Conservation (phyloP, 2,113 vertebrate species). For the Anhinga anhinga region DNA sequence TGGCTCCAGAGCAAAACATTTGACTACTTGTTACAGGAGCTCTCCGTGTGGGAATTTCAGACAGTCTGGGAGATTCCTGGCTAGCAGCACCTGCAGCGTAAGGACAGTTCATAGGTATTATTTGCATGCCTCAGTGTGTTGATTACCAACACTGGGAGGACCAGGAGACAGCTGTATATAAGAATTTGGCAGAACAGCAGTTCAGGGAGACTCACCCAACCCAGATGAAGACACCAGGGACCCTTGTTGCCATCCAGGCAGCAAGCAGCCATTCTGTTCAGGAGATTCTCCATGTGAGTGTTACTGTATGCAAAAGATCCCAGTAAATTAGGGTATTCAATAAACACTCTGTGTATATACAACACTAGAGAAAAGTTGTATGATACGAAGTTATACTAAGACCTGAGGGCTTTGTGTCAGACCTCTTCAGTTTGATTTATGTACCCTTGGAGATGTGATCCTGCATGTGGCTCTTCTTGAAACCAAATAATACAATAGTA, state of each 20-base stretch:
- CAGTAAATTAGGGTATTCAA: neutral
- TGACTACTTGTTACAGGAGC: neutral
- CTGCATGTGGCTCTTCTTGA: neutral
- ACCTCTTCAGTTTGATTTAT: neutral
- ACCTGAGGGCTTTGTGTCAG: neutral
- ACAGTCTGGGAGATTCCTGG: neutral
- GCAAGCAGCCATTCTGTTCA: neutral
- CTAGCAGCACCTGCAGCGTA: neutral
- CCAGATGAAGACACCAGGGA: neutral
- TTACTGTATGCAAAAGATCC: neutral
- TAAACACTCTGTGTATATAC: neutral
- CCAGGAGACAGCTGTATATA: neutral
- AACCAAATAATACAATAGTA: neutral
- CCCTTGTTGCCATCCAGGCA: neutral
- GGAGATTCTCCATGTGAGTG: neutral
- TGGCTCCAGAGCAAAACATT: neutral
- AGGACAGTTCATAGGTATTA: neutral
- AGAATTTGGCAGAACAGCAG: neutral
- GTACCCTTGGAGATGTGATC: neutral
- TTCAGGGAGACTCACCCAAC: neutral
- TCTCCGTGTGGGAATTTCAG: neutral
- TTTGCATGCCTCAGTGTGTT: neutral
- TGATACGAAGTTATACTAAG: neutral
- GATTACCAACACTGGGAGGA: neutral
- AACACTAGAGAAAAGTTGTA: neutral